Conservation (phyloP, 2,113 vertebrate species). For the Ammospiza nelsoni region DNA sequence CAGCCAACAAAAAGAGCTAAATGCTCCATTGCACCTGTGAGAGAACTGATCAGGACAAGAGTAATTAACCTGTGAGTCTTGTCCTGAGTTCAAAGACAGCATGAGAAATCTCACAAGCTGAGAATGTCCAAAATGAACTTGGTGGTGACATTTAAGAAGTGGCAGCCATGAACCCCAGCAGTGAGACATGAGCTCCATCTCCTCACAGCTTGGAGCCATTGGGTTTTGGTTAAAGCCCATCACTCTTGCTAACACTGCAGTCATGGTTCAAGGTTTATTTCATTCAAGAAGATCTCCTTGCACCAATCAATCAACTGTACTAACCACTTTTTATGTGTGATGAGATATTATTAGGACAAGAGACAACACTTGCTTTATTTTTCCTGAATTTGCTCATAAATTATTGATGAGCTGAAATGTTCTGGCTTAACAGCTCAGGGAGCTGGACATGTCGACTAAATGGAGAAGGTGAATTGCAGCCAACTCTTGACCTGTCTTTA, state of each 20-base stretch:
- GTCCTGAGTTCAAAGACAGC: background rate
- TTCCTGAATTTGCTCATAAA: conserved; percentile 19
- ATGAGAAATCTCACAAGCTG: background rate
- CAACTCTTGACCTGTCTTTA: background rate
- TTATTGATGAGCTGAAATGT: conserved; percentile 29
- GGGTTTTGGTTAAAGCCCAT: background rate
- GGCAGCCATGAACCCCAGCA: background rate
- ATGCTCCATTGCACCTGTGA: background rate
- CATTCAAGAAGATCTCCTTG: background rate
- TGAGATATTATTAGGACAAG: background rate
- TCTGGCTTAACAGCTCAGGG: background rate
- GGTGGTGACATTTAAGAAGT: background rate
- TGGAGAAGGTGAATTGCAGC: conserved; percentile 38
- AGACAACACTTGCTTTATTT: background rate
- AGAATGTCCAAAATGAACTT: background rate
- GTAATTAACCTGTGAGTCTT: background rate
- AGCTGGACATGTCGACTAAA: background rate
- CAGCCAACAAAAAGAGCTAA: background rate
- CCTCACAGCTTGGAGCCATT: background rate
- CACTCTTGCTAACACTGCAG: background rate
- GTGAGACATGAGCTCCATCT: background rate
- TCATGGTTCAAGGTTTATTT: background rate
- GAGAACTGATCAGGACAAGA: background rate
- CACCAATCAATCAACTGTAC: background rate
- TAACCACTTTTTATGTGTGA: background rate